Evolutionary conservation across 2,888 invertebrate species (phyloP), one percentile per base, ranked within the genome.

Genomic region (Halictus quadricinctus): DNA sequence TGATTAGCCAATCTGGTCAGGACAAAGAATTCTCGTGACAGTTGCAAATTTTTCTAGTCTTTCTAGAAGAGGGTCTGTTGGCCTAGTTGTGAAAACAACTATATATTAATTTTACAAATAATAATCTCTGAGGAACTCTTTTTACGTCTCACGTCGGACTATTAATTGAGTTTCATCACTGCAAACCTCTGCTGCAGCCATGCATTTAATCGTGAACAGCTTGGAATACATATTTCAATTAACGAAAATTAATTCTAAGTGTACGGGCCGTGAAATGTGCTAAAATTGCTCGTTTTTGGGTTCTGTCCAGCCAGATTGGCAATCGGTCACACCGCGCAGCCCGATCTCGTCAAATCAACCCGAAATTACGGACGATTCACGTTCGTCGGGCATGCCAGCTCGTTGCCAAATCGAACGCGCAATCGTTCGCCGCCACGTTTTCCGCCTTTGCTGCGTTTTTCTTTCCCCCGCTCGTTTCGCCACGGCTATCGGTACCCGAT

Each of bases 401-500:
- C 76, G 83, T 78, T 78, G 84, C 74, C 84, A 83, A 78, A 78
- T 84, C 72, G 78, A 64, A 75, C 83, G 78, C 41, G 12, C 69
- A 18, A 69, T 41, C 41, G 69, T 69, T 69, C 21, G 21, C 36
- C 21, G 21, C 36, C 18, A 21, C 21, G 69, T 41, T 69, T 69
- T 4, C 21, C 41, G 29, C 21, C 10, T 3, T 36, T 69, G 10
- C 36, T 41, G 36, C 41, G 69, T 10, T 69, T 41, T 13, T 69
- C 8, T 41, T 21, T 12, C 21, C 4, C 2, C 10, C 12, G 41
- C 41, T 36, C 41, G 69, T 69, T 41, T n/a, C 69, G 69, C 43
- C 43, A 21, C 12, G 21, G 64, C 8, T 82, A 84, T 83, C 84
- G 84, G 72, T 79, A 84, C 21, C 43, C 84, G 84, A 84, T 84